Percentiles rank a stretch among this genome's conserved stretches.
These are phyloP conservation scores for Tylochromis polylepis DNA, from an alignment of 2,113 vertebrate species.

Conservation along the genomic window DNA sequence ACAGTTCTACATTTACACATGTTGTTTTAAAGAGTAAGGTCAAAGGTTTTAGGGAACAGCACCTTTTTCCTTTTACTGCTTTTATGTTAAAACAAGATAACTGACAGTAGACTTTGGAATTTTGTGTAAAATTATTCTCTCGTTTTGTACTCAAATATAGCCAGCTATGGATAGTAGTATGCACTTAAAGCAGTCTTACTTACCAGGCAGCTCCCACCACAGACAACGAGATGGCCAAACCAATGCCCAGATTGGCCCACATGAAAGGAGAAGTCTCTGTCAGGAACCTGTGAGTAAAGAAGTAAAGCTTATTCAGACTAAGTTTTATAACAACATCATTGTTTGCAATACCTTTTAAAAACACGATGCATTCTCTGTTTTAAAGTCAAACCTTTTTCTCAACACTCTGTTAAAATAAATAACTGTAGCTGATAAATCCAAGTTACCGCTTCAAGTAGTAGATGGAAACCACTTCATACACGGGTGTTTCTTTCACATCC, in stretches of 20 bases:
- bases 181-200: slow-evolving; percentile 50
- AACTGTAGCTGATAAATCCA: background rate
- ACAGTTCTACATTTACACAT: background rate
- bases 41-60: background rate
- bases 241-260: slow-evolving; percentile 96
- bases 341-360: background rate
- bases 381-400: background rate
- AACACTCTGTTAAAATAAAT: background rate
- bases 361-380: background rate
- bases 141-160: background rate
- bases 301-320: background rate
- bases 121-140: background rate
- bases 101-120: background rate
- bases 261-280: slow-evolving; percentile 96
- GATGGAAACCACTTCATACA: background rate
- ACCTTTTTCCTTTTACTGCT: background rate
- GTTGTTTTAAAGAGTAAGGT: background rate
- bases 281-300: slow-evolving; percentile 82
- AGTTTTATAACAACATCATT: background rate
- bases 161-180: background rate
- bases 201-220: slow-evolving; percentile 98
- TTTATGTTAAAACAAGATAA: background rate
- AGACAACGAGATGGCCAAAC: slow-evolving; percentile 92
- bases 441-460: background rate
- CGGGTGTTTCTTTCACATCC: background rate